Base-by-base conservation (phyloP, 1,140 invertebrate genomes). In the Pseudomyrmex concolor region DNA sequence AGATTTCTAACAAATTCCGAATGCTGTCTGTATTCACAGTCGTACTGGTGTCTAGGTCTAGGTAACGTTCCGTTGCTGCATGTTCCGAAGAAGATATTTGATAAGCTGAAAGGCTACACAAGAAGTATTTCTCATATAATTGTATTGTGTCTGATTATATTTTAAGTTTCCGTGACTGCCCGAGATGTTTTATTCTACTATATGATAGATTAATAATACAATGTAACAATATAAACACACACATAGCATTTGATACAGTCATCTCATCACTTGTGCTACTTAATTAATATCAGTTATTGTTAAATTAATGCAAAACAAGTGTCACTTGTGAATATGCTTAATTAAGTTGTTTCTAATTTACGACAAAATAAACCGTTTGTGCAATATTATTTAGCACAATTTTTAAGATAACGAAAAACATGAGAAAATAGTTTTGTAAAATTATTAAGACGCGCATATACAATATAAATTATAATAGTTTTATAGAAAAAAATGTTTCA, bases 401-500 rank as follows among this genome's bases (percentile, higher is more conserved):
- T 34, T 34, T 34, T 34, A 34, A 34, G 34, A 34, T 0, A 34
- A 34, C 5, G 0, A 34, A 7, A 45, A 66, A 50, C 60, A 83
- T 55, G 66, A 15, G 60, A 72, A 2, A 77, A 73, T 86, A 77
- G 77, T 86, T 77, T 73, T 78, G 34, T 55, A 62, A 72, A 48
- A 12, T 71, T 7, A 64, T 59, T 71, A 15, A 17, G 15, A 74
- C 17, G 43, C 13, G 43, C 64, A 51, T 13, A 7, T 25, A 51
- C 15, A n/a, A 71, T 54, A 25, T 7, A 34, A 34, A 34, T 34
- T 34, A 7, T 34, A 34, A 70, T 81, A 77, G 48, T 85, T 89
- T 87, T 85, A 15, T 86, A 34, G 34, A 34, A 34, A 34, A 25
- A 90, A 83, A 63, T 83, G 66, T 90, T 91, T 86, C 34, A 7